phyloP scores from a whole-genome alignment of 2,888 invertebrate species.

The Apotomis capreana region DNA sequence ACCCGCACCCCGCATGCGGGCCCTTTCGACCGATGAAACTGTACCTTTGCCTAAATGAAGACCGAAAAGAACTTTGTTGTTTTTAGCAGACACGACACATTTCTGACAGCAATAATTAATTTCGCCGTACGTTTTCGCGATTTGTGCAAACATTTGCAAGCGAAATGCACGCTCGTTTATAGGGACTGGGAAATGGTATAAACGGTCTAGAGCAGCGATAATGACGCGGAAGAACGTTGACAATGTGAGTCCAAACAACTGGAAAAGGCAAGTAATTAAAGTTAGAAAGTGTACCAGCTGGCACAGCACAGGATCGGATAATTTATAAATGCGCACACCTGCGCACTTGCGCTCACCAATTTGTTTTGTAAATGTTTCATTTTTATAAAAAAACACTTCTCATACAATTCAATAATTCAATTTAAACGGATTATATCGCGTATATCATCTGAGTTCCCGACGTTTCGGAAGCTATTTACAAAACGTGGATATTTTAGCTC shows the following conservation, averaged over 20 bases:
- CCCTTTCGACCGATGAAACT: too few species aligned
- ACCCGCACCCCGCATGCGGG: too few species aligned
- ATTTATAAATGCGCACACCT: constrained; percentile 64
- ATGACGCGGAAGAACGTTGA: constrained; percentile 71
- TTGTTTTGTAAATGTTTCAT: not conserved
- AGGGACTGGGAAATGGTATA: constrained; percentile 36
- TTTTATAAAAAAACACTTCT: too few species aligned
- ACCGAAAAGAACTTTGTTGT: too few species aligned
- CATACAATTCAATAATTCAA: too few species aligned
- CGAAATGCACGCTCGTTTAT: constrained; percentile 31
- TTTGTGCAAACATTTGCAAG: constrained; percentile 15
- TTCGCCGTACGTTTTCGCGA: constrained; percentile 7
- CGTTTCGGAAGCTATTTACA: too few species aligned
- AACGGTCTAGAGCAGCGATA: constrained; percentile 57
- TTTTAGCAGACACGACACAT: too few species aligned
- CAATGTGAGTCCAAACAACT: constrained; percentile 66
- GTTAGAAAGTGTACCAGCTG: constrained; percentile 71
- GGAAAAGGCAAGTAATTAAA: constrained; percentile 72
- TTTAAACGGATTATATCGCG: too few species aligned
- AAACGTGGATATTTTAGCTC: too few species aligned
- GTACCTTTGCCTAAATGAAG: too few species aligned
- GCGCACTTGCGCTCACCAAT: constrained; percentile 51
- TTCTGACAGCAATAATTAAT: not conserved
- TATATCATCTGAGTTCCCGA: too few species aligned
- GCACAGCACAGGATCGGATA: constrained; percentile 64